Evolutionary conservation across 2,888 invertebrate genomes (phyloP), one percentile per base, ranked within the genome.

Genomic region (Lordiphosa fenestrarum): DNA sequence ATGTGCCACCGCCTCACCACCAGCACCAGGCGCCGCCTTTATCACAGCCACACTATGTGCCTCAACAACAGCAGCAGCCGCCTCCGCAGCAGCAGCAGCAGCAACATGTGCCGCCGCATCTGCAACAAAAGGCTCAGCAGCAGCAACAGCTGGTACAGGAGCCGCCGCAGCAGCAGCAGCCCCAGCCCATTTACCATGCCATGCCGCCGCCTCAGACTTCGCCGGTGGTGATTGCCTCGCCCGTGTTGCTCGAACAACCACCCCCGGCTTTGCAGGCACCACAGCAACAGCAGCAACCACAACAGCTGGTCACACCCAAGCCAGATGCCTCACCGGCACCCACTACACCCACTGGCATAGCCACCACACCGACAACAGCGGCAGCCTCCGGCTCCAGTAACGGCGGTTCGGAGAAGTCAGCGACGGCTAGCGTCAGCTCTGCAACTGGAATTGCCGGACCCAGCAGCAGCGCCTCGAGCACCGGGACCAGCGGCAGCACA

Each of bases 1-100:
- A 71, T 52, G 75, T 68, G 51, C 78, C 78, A 23, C 72, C 60
- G 52, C 41, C 72, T 77, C 74, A 81, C 38, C 61, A 67, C 15
- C 88, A 89, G 62, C 88, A 81, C 19, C 77, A 81, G 54, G 56
- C 68, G 54, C 48, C 74, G 54, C 48, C 74, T 10, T 63, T 69
- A 53, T 56, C 88, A 33, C 88, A 89, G 64, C 86, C 78, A 48
- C 81, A 84, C 48, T 87, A 87, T 68, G 88, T 86, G 63, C 86
- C 88, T 48, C 80, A 83, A 25, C 86, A 85, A 47, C 87, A 86
- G 36, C 77, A 76, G 41, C 82, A 64, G 55, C 87, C 68, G 40
- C 75, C 68, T 37, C 80, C 77, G 39, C 85, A 74, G 40, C 71
- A 69, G 23, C 72, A 61, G 36, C 73, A 50, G 36, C 85, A 70